phyloP scores from a whole-genome alignment of 1,140 invertebrate genomes.

The Cryptotermes secundus region DNA sequence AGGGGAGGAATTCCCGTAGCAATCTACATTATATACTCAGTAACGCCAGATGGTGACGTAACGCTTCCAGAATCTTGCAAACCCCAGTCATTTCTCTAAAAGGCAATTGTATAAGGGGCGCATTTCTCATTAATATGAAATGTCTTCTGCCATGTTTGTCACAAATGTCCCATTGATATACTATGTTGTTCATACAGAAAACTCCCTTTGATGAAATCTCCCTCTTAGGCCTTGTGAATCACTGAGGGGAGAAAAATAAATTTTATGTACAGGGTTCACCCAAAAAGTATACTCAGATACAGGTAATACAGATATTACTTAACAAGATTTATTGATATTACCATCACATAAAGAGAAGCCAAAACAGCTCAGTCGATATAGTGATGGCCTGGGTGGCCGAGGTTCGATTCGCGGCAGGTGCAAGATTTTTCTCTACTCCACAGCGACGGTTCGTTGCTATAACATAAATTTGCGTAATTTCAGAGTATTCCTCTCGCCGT shows the following conservation, averaged over 20 bases:
- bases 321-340: too few relatives aligned
- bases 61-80: neutral
- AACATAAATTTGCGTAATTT: too few relatives aligned
- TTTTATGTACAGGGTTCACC: neutral
- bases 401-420: too few relatives aligned
- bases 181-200: neutral
- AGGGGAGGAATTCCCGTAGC: too few relatives aligned
- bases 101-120: neutral
- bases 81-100: neutral
- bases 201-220: neutral
- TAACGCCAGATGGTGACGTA: neutral
- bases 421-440: too few relatives aligned
- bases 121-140: neutral
- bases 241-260: neutral
- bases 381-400: too few relatives aligned
- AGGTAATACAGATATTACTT: too few relatives aligned
- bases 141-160: neutral
- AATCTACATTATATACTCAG: too few relatives aligned
- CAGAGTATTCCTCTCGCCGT: too few relatives aligned
- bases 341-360: too few relatives aligned
- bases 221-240: neutral
- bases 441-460: too few relatives aligned
- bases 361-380: too few relatives aligned
- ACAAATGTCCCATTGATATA: neutral
- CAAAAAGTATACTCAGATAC: neutral